Base-by-base conservation (phyloP, 1,140 invertebrate species). In the Calosoma granatense region DNA sequence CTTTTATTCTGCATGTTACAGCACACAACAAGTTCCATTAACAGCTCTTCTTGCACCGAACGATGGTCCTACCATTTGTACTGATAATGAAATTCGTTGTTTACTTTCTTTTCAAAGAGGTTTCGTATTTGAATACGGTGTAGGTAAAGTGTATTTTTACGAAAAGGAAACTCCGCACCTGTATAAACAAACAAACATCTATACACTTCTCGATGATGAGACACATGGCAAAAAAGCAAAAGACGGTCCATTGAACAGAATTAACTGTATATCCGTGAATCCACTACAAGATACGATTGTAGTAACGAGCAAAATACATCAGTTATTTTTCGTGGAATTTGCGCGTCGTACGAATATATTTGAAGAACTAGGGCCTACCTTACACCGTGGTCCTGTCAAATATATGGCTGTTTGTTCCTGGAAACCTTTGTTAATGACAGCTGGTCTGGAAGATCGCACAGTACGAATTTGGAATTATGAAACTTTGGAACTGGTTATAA, bases 391-490 rank as follows among this genome's bases (percentile, higher is more conserved):
- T 1, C 72, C 80, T 1, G 87, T 97, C 20, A 81, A 83, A 30
- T 82, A 81, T 15, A 68, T 95, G 19, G 85, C 91, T 6, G 79
- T 90, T 56, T 94, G 92, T 67, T 78, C 84, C 1, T 90, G 92
- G 83, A 96, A 95, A 72, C 86, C 91, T 0, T 82, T 94, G 26
- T 82, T 94, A 22, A 85, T 93, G 67, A 94, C 92, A 0, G 86
- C 85, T 47, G 91, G 91, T 54, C 73, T 79, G 62, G 65, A 79
- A 11, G 93, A 97, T 70, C 80, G 87, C 56, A 91, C 85, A 21
- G 80, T 96, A 23, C 78, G 88, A 51, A 78, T 97, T 12, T 96
- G 93, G 92, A 92, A 96, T 67, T 94, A 90, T 63, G 85, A 92
- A 67, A 87, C 4, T 63, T 63, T 26, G 63, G 64, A n/a, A 59